These are phyloP conservation scores for Drosophila santomea DNA, from an alignment of 1,140 invertebrate species.

Conservation along the genomic window DNA sequence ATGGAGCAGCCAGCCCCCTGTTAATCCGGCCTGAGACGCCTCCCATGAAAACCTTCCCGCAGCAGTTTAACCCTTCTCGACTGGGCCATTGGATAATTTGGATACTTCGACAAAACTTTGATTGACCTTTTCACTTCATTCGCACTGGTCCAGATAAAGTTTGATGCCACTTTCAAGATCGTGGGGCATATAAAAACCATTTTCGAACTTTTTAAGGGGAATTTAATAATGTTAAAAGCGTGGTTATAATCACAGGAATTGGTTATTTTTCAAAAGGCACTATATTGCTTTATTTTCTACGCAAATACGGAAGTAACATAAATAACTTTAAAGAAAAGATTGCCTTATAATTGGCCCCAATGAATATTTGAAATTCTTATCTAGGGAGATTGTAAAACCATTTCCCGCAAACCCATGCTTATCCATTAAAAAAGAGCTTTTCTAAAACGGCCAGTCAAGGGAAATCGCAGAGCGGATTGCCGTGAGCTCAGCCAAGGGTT, in stretches of 20 bases:
- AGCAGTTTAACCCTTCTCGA: slow-evolving; percentile 44
- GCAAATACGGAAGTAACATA: not conserved
- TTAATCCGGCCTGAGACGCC: slow-evolving; percentile 24
- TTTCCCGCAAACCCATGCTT: not conserved
- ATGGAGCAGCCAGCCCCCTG: not conserved
- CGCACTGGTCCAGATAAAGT: slow-evolving; percentile 29
- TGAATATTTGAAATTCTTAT: not conserved
- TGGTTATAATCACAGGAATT: not conserved
- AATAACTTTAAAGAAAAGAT: not conserved
- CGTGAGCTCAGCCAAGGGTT: slow-evolving; percentile 50
- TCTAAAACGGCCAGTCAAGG: slow-evolving; percentile 6
- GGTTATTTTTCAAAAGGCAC: not conserved
- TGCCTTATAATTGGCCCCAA: not conserved
- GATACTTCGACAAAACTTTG: slow-evolving; percentile 45
- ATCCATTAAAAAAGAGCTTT: slow-evolving; percentile 1
- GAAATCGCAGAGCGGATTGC: slow-evolving; percentile 11
- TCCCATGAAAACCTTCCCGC: slow-evolving; percentile 2
- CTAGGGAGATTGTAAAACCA: not conserved
- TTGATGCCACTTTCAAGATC: slow-evolving; percentile 4
- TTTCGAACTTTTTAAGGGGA: not conserved
- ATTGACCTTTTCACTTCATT: slow-evolving; percentile 53
- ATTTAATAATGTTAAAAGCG: not conserved
- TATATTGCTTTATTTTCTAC: too few species aligned
- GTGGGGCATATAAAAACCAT: slow-evolving; percentile 2
- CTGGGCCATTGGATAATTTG: slow-evolving; percentile 35